Base-by-base conservation (phyloP, 2,888 invertebrate species). In the Drosophila antonietae region DNA sequence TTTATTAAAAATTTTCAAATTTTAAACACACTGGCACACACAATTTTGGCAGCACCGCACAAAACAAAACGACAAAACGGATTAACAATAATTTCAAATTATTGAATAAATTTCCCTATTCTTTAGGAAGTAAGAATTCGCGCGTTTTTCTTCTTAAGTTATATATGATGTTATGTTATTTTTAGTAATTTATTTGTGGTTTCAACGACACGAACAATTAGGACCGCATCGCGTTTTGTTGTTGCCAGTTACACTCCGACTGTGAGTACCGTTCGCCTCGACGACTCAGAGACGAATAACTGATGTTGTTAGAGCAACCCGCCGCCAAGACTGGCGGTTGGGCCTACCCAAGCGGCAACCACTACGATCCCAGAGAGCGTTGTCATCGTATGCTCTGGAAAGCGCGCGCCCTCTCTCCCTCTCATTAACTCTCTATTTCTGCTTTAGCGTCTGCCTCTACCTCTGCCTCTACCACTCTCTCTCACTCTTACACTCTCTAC, bases 241-340 rank as follows among this genome's bases (percentile, higher is more conserved):
- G 41, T 68, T 71, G 77, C 64, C 68, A 76, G 62, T 68, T 80
- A 61, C 78, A 69, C 60, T 73, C 69, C 80, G 81, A 70, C 75
- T 73, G 70, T 62, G n/a, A 68, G 69, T 81, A 80, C 83, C 85
- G 86, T 80, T 69, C 88, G 81, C 79, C 79, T 77, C 80, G 83
- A 73, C 78, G 76, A 74, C 75, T 75, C 76, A 80, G 80, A 83
- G 70, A 86, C 89, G 90, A 89, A 90, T 89, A 80, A 81, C 68
- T 74, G 63, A 49, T 65, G 75, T 55, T 75, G 80, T 66, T 63
- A 67, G 64, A 60, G 74, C 77, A 61, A 82, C 83, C 82, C 81
- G 76, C 84, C 87, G 88, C 74, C 76, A 85, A 89, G 88, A 83
- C 87, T 84, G 74, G 44, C 47, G 43, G 37, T 39, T 3, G 18